Evolutionary conservation across 2,113 vertebrate genomes (phyloP), one percentile per base, ranked within the genome.

Genomic region (Phrynosoma platyrhinos): DNA sequence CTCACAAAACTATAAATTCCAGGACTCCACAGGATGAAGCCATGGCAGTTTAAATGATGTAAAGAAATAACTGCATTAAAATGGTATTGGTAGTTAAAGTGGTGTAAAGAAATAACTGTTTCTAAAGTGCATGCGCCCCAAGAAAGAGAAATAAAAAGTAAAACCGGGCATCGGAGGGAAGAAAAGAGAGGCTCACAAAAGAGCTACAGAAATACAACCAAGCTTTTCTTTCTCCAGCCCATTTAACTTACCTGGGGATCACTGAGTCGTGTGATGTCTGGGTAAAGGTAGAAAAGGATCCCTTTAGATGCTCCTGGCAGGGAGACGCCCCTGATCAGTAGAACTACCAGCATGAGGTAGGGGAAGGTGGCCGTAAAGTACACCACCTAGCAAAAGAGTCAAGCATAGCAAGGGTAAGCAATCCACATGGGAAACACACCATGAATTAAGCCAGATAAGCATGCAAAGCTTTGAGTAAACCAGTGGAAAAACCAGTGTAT

Each of bases 361-460:
- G 98, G 98, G 90, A 99, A 99, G 0, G 98, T 98, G 53, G 98
- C 98, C 0, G 98, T 99, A 94, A 99, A 98, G 91, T 99, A 99
- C 23, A 99, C 98, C 94, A 98, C 98, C 98, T 99, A 88, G 0
- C 6, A 90, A 40, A 52, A 91, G 74, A 86, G 79, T 0, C 12
- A 90, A 88, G 79, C 13, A 55, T 5, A 87, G 36, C 10, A 88
- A 62, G 13, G 0, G 0, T 93, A 55, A 94, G 87, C 0, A 0
- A 90, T 9, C 42, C 55, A n/a, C 5, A 0, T 0, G 0, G 20
- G 27, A 32, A 62, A 80, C 32, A 62, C 18, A 62, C 58, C 21
- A 16, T 4, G 32, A 62, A 32, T n/a, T 20, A 55, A 83, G 8
- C 7, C 71, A 78, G 64, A 30, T 62, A 36, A 4, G 1, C 10